Evolutionary conservation across 1,140 invertebrate species (phyloP), one percentile per base, ranked within the genome.

Genomic region (Cotesia vestalis): DNA sequence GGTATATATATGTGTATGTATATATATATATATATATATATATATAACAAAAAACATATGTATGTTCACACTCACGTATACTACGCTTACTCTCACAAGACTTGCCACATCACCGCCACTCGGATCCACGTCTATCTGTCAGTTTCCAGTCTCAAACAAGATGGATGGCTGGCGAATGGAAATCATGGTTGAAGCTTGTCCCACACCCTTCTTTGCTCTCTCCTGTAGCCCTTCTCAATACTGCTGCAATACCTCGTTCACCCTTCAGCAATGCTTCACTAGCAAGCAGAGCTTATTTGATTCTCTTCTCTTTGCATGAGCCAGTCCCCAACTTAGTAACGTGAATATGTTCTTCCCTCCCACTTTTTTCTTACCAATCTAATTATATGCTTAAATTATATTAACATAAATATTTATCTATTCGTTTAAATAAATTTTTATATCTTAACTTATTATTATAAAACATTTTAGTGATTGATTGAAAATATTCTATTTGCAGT

Each of bases 111-210:
- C 85, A 85, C 79, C 81, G 83, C 81, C 85, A 86, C 84, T 87
- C 82, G 85, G 83, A 86, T 87, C 84, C 80, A 81, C 85, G 85
- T 87, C 85, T 87, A 86, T 86, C 85, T 86, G 85, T 87, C 85
- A 86, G 85, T 86, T 87, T 85, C 86, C 86, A 86, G 84, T 86
- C 85, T 86, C 85, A 87, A 87, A 87, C 82, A 87, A 87, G 86
- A 87, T 87, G 85, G 85, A 87, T 87, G 84, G 85, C 85, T 83
- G 80, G 85, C 83, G 85, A 87, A 87, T 87, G 85, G 86, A 87
- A 87, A 86, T 86, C 84, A 86, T 85, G 84, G 84, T 85, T 84
- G 81, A 84, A 86, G 85, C 81, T 81, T 83, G 79, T 75, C 71
- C 76, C 69, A 73, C 73, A 69, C 67, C 52, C 62, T 53, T 71